Conservation (phyloP, 2,797 vertebrate species). For the Hylomyscus alleni region DNA sequence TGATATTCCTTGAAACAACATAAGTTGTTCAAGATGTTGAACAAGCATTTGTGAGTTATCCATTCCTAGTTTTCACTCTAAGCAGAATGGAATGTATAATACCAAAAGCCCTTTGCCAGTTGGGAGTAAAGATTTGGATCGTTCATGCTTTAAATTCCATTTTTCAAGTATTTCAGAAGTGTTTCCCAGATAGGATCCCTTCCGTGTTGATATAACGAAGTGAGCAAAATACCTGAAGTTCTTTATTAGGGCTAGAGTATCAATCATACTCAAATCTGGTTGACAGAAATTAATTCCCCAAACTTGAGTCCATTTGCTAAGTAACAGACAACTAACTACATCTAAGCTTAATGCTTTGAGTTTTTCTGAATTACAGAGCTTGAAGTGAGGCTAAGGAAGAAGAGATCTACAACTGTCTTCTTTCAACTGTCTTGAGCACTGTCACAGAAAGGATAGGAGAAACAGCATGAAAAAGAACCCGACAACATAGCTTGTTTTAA, state of each 20-base stretch:
- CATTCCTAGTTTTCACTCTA: neutral
- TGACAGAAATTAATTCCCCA: constrained; percentile 40
- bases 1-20: constrained; percentile 17
- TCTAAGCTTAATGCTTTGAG: neutral
- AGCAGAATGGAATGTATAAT: neutral
- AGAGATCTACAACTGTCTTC: neutral
- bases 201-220: constrained; percentile 10
- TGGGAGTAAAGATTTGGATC: constrained; percentile 20
- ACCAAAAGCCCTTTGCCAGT: neutral
- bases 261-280: neutral
- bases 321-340: constrained; percentile 8
- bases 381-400: neutral
- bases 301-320: constrained; percentile 24
- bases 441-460: neutral
- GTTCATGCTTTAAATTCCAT: constrained; percentile 42
- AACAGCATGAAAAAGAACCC: constrained; percentile 26
- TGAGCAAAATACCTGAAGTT: neutral
- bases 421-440: neutral
- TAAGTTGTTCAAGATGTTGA: neutral
- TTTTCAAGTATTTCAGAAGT: constrained; percentile 50
- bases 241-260: constrained; percentile 36
- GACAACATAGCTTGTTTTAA: constrained; percentile 29
- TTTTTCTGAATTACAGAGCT: constrained; percentile 45
- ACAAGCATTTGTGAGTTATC: constrained; percentile 10
- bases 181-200: constrained; percentile 5